A percentile compares a stretch with the other conserved stretches of the same genome.
Evolutionary conservation across 2,888 invertebrate genomes (phyloP).

Genomic region (Deilephila elpenor): DNA sequence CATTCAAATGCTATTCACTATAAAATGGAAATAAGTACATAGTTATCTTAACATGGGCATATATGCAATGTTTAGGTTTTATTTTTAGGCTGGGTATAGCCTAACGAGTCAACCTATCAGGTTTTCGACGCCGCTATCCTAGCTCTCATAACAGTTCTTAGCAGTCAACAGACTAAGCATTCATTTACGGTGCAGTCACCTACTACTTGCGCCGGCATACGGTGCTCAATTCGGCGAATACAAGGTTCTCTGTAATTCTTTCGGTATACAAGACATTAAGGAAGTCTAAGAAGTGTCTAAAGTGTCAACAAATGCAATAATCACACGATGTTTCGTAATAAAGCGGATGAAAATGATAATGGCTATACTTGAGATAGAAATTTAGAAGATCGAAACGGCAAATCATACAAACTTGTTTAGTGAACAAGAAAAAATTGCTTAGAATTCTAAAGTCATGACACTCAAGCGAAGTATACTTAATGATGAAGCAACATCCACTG

Average conservation of each 20-base stretch:
- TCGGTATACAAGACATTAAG: conserved; percentile 7
- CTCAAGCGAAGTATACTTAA: neutral
- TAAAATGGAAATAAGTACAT: too few relatives aligned
- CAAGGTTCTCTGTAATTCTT: conserved; percentile 34
- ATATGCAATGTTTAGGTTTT: too few relatives aligned
- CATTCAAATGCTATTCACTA: too few relatives aligned
- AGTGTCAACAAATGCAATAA: neutral
- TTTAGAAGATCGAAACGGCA: too few relatives aligned
- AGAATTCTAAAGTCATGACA: too few relatives aligned
- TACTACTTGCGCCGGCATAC: conserved; percentile 44
- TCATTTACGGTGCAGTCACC: conserved; percentile 50
- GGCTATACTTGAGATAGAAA: too few relatives aligned
- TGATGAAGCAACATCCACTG: neutral
- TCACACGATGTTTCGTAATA: too few relatives aligned
- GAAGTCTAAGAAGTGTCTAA: conserved; percentile 5
- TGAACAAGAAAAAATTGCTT: too few relatives aligned
- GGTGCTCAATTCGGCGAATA: conserved; percentile 48
- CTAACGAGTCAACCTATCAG: neutral
- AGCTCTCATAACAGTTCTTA: conserved; percentile 58
- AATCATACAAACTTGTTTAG: too few relatives aligned
- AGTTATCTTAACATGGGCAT: too few relatives aligned
- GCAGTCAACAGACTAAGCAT: conserved; percentile 47
- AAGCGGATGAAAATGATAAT: too few relatives aligned
- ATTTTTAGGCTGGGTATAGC: too few relatives aligned
- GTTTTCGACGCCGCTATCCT: conserved; percentile 57